Conservation (phyloP, 2,888 invertebrate species). For the Omphaloscelis lunosa region DNA sequence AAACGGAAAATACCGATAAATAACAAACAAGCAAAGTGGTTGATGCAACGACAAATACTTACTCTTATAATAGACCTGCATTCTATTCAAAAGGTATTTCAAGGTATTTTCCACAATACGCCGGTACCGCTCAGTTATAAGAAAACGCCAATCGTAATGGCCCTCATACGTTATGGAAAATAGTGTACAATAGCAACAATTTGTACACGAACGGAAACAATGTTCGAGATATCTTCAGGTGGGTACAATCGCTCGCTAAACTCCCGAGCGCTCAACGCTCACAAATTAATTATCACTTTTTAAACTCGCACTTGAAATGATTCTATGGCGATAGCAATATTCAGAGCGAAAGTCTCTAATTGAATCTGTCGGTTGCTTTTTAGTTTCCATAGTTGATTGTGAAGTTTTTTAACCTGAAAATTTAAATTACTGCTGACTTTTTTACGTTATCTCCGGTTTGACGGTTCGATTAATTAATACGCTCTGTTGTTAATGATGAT, state of each 20-base stretch:
- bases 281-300: slow-evolving; percentile 54
- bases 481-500: neutral
- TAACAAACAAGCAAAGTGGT: slow-evolving; percentile 46
- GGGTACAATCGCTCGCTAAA: slow-evolving; percentile 66
- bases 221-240: slow-evolving; percentile 74
- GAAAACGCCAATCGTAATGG: slow-evolving; percentile 67
- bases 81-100: slow-evolving; percentile 67
- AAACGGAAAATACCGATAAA: slow-evolving; percentile 19
- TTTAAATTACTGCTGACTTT: slow-evolving; percentile 31
- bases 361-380: slow-evolving; percentile 49
- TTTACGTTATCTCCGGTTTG: neutral
- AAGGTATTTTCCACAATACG: slow-evolving; percentile 65
- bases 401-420: slow-evolving; percentile 32
- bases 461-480: slow-evolving; percentile 6
- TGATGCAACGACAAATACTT: slow-evolving; percentile 62
- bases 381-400: slow-evolving; percentile 42
- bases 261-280: slow-evolving; percentile 7
- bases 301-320: slow-evolving; percentile 40
- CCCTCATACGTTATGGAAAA: slow-evolving; percentile 69
- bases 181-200: slow-evolving; percentile 74
- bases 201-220: slow-evolving; percentile 74
- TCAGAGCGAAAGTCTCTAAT: slow-evolving; percentile 38
- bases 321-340: slow-evolving; percentile 33
- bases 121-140: slow-evolving; percentile 61
- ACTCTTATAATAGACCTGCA: slow-evolving; percentile 55